Evolutionary conservation across 2,797 vertebrate genomes (phyloP).

Genomic region (Setipinna tenuifilis): DNA sequence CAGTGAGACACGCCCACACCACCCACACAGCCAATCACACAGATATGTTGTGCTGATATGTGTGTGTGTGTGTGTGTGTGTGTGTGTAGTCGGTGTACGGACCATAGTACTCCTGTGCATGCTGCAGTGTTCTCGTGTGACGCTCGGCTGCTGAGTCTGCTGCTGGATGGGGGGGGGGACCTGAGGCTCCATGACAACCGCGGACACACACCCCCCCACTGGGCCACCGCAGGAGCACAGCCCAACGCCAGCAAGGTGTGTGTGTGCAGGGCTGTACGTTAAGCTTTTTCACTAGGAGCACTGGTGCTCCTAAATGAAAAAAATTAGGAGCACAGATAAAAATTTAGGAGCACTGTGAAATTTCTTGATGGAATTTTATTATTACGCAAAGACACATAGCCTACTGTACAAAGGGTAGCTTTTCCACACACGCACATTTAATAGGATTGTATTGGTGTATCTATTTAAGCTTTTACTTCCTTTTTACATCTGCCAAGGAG

Average conservation of each 20-base stretch:
- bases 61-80: neutral
- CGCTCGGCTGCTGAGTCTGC: conserved; percentile 76
- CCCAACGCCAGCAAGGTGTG: conserved; percentile 72
- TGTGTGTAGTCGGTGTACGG: conserved; percentile 78
- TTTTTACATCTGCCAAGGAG: too few species aligned
- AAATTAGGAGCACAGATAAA: too few species aligned
- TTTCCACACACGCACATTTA: too few species aligned
- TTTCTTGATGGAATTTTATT: too few species aligned
- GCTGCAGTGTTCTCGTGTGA: conserved; percentile 85
- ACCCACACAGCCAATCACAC: neutral
- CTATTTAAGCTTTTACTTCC: too few species aligned
- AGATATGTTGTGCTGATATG: neutral
- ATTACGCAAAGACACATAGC: too few species aligned
- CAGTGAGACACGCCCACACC: neutral
- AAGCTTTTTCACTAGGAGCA: too few species aligned
- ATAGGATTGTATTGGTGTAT: too few species aligned
- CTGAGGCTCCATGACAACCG: conserved; percentile 78
- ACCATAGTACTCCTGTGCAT: conserved; percentile 84
- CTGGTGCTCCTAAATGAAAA: too few species aligned
- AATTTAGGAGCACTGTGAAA: too few species aligned
- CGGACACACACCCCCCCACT: conserved; percentile 73
- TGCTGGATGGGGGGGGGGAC: conserved; percentile 85
- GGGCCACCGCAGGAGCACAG: conserved; percentile 77
- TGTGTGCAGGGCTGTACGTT: too few species aligned
- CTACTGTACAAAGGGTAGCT: too few species aligned